These are phyloP conservation scores for Microcebus murinus DNA, from an alignment of 2,113 vertebrate species.

Conservation along the genomic window DNA sequence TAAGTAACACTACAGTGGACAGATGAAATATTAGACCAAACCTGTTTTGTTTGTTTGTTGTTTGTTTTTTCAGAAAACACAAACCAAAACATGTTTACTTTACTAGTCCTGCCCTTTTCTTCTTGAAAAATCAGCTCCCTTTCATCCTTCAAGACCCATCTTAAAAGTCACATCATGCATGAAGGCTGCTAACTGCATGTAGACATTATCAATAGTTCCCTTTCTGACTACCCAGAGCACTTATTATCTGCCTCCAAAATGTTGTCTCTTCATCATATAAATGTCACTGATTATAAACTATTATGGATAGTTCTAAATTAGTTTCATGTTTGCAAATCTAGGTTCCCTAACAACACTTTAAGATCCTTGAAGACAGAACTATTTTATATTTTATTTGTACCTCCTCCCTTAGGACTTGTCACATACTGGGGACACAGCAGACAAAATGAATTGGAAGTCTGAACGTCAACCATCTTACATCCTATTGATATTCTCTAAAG, in stretches of 20 bases:
- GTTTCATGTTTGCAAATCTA: slow-evolving; percentile 39
- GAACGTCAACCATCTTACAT: background rate
- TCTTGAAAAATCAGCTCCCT: slow-evolving; percentile 27
- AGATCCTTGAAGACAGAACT: background rate
- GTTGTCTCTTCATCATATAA: background rate
- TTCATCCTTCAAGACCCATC: background rate
- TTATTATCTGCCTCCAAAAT: background rate
- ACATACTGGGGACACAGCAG: background rate
- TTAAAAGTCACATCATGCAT: background rate
- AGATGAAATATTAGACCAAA: background rate
- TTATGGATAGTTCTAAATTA: background rate
- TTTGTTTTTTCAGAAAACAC: background rate
- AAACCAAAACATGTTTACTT: slow-evolving; percentile 15
- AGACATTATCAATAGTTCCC: background rate
- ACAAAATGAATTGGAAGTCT: background rate
- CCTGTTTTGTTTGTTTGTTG: background rate
- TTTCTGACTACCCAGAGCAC: background rate
- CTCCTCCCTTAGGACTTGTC: background rate
- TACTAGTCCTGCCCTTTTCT: background rate
- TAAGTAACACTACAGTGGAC: background rate
- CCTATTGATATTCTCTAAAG: background rate
- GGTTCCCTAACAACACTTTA: slow-evolving; percentile 36
- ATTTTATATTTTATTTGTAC: background rate
- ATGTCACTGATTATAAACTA: slow-evolving; percentile 4
- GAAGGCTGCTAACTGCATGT: background rate